phyloP scores from a whole-genome alignment of 1,140 invertebrate genomes.

The Diabrotica virgifera region DNA sequence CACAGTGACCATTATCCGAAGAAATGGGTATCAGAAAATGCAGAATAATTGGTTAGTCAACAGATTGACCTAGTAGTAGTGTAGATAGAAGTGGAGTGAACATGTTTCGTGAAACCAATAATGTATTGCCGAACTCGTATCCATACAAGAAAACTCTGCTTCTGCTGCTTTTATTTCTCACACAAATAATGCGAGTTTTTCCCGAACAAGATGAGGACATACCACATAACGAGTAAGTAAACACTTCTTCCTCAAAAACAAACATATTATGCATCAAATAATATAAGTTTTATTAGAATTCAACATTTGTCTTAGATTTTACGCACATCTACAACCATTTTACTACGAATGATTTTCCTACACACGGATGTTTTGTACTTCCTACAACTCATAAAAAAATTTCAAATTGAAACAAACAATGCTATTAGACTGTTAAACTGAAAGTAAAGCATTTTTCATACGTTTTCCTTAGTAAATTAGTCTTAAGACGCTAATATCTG shows the following conservation, averaged over 20 bases:
- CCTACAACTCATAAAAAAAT: too few species aligned
- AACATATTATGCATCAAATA: too few species aligned
- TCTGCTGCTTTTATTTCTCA: slow-evolving; percentile 32
- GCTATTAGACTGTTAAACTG: too few species aligned
- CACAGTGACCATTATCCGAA: not conserved
- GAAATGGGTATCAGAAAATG: slow-evolving; percentile 18
- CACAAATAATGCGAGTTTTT: slow-evolving; percentile 39
- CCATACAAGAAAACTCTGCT: slow-evolving; percentile 20
- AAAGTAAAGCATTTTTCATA: too few species aligned
- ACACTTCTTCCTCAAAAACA: too few species aligned
- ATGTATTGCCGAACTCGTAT: slow-evolving; percentile 21
- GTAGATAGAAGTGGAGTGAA: slow-evolving; percentile 22
- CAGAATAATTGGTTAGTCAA: slow-evolving; percentile 11
- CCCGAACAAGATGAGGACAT: slow-evolving; percentile 77
- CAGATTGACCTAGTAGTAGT: slow-evolving; percentile 29
- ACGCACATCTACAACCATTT: too few species aligned
- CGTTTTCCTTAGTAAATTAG: too few species aligned
- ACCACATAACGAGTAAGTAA: slow-evolving; percentile 77
- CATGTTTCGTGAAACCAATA: slow-evolving; percentile 32
- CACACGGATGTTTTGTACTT: not conserved
- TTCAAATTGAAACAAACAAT: too few species aligned
- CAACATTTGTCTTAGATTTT: too few species aligned
- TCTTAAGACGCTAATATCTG: too few species aligned
- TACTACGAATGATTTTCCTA: not conserved
- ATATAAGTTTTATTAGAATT: too few species aligned